Evolutionary conservation across 1,140 invertebrate genomes (phyloP), one percentile per base, ranked within the genome.

Genomic region (Drosophila erecta): DNA sequence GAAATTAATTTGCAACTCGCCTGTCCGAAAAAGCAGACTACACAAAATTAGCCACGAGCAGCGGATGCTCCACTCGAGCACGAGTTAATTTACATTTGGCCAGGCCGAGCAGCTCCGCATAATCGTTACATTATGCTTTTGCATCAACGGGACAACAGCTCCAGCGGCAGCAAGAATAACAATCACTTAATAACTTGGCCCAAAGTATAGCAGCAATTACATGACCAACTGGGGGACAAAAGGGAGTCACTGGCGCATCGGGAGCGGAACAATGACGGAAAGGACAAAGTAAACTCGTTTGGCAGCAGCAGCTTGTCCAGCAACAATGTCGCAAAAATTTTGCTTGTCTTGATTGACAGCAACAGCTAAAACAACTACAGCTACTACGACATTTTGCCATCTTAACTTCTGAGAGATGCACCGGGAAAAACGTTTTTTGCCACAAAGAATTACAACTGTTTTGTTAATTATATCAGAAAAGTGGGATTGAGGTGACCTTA

Each of bases 161-260:
- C 3, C 22, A 15, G 3, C 47, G 49, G 41, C 44, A 37, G 24
- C 49, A 74, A 53, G 67, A 83, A 47, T 60, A 77, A 50, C 80
- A 81, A 66, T 81, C 83, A 87, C 79, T 86, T 86, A 87, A 86
- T 87, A 86, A 78, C 83, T 81, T 87, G 78, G 74, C 65, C 56
- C 74, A 77, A 81, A 87, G 78, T 80, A 57, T 86, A 83, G 54
- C 81, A 71, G 79, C 74, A 86, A 86, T 86, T 86, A 86, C 74
- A 85, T 62, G 74, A 66, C 64, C 77, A 77, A 53, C 33, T 44
- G 59, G 30, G 58, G 60, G 40, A 65, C 56, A 67, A 50, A 47
- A 47, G 15, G 49, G 40, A 53, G 37, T 67, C 14, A 10, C 15
- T 3, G 27, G 27, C 11, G 11, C 37, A 15, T 15, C 14, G 37